Evolutionary conservation across 2,113 vertebrate species (phyloP).

Genomic region (Ptilorrhoa leucosticta): DNA sequence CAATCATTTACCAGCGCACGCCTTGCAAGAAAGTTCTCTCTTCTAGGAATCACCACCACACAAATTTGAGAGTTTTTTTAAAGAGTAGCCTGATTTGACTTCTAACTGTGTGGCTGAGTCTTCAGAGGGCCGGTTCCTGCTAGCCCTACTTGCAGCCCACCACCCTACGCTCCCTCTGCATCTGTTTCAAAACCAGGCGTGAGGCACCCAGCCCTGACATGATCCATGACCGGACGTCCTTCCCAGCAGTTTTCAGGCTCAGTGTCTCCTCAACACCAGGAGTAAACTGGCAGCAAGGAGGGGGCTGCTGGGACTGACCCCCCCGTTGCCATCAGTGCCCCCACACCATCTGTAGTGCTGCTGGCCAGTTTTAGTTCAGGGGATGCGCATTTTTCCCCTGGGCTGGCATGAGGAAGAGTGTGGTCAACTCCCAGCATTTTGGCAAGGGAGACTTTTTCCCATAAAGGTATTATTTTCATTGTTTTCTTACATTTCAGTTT

Average conservation of each 20-base stretch:
- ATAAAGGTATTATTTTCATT: not conserved
- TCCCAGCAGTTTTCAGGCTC: not conserved
- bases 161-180: rapidly evolving
- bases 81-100: not conserved
- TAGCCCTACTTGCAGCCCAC: not conserved
- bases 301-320: not conserved
- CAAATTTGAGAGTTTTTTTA: not conserved
- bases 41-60: not conserved
- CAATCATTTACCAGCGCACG: not conserved
- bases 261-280: rapidly evolving
- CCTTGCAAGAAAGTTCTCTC: not conserved
- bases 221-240: not conserved
- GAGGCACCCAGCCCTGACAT: not conserved
- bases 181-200: not conserved
- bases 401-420: not conserved
- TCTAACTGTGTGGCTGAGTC: not conserved
- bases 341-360: rapidly evolving
- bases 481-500: not conserved
- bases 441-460: not conserved
- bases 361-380: not conserved
- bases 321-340: not conserved
- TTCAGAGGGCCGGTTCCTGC: not conserved
- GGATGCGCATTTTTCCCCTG: rapidly evolving
- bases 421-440: not conserved
- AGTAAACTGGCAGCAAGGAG: not conserved